Evolutionary conservation across 2,888 invertebrate genomes (phyloP).

Genomic region (Myathropa florea): DNA sequence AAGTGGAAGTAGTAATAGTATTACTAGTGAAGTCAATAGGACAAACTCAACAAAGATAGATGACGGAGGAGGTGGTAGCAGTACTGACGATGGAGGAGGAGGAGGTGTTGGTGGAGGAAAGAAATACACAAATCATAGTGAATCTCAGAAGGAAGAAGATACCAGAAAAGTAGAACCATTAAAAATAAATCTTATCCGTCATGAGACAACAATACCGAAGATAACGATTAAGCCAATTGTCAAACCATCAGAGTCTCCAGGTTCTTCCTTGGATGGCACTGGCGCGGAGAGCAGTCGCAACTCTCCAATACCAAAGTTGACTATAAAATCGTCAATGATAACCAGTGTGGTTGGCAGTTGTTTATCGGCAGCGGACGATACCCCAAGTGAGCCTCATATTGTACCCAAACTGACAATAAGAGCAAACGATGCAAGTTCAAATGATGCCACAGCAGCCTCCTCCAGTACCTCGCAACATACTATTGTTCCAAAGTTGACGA

Average conservation of each 20-base stretch:
- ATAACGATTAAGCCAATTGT: conserved; percentile 77
- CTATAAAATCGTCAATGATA: conserved; percentile 72
- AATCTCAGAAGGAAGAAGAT: conserved; percentile 73
- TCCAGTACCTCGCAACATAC: conserved; percentile 73
- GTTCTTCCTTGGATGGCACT: conserved; percentile 75
- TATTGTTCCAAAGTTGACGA: conserved; percentile 79
- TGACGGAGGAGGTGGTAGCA: conserved; percentile 58
- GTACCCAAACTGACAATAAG: conserved; percentile 80
- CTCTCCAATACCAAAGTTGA: conserved; percentile 74
- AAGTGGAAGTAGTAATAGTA: conserved; percentile 66
- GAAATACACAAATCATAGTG: conserved; percentile 59
- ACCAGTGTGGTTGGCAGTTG: conserved; percentile 30
- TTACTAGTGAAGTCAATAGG: conserved; percentile 64
- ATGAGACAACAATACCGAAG: conserved; percentile 74
- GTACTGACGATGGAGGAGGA: conserved; percentile 55
- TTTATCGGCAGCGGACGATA: conserved; percentile 6
- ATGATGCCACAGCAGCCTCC: conserved; percentile 74
- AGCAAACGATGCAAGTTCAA: conserved; percentile 73
- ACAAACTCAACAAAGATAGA: conserved; percentile 67
- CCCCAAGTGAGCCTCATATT: conserved; percentile 76
- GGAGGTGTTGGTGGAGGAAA: conserved; percentile 26
- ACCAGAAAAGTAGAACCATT: conserved; percentile 80
- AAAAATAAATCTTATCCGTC: conserved; percentile 78
- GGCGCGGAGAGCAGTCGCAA: conserved; percentile 66
- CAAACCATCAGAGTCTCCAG: conserved; percentile 75